phyloP scores from a whole-genome alignment of 2,797 vertebrate species.

The Crocidura indochinensis region DNA sequence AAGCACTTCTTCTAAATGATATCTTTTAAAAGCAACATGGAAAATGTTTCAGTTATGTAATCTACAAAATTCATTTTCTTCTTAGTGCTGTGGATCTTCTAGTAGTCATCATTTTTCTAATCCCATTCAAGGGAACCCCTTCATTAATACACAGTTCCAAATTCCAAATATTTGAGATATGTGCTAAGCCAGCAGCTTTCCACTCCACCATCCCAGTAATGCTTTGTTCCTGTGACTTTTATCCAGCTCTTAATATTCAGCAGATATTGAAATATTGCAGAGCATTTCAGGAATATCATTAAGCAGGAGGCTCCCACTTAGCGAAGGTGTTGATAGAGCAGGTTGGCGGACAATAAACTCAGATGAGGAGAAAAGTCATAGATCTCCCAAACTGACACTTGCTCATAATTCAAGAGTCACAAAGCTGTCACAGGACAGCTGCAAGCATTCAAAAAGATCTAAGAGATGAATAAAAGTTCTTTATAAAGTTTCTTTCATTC shows the following conservation, averaged over 20 bases:
- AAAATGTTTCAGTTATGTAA: slow-evolving; percentile 66
- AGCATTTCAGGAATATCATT: slow-evolving; percentile 67
- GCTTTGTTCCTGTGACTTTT: slow-evolving; percentile 50
- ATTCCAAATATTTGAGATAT: slow-evolving; percentile 28
- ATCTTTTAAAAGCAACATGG: slow-evolving; percentile 50
- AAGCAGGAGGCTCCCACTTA: slow-evolving; percentile 63
- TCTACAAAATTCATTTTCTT: slow-evolving; percentile 66
- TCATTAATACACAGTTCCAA: slow-evolving; percentile 39
- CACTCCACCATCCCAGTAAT: slow-evolving; percentile 20
- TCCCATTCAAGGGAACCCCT: neutral
- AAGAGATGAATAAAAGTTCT: slow-evolving; percentile 48
- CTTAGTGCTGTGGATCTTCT: slow-evolving; percentile 40
- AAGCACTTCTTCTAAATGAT: neutral
- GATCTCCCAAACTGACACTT: slow-evolving; percentile 25
- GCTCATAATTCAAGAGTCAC: slow-evolving; percentile 63
- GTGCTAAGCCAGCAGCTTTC: neutral
- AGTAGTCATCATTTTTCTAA: slow-evolving; percentile 25
- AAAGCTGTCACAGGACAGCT: slow-evolving; percentile 24
- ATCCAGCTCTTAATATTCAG: slow-evolving; percentile 53
- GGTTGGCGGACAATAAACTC: slow-evolving; percentile 42
- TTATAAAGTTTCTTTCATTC: slow-evolving; percentile 43
- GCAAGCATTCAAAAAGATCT: slow-evolving; percentile 38
- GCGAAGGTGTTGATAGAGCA: slow-evolving; percentile 35
- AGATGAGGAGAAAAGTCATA: slow-evolving; percentile 54
- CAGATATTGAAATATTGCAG: slow-evolving; percentile 11